These are phyloP conservation scores for Pseudoips prasinana DNA, from an alignment of 2,888 invertebrate genomes.

Conservation along the genomic window DNA sequence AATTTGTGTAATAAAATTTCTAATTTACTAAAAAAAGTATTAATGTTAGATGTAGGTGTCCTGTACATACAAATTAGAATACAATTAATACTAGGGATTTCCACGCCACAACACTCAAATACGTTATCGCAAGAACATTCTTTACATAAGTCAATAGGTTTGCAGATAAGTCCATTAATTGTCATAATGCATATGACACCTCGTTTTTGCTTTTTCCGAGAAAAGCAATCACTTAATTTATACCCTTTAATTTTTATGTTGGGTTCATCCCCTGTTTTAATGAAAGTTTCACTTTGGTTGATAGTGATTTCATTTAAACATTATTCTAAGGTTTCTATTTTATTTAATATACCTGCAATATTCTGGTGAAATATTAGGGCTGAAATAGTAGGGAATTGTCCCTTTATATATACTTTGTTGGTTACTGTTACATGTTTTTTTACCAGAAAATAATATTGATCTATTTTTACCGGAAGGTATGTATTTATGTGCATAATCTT, in stretches of 20 bases:
- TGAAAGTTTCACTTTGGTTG: constrained; percentile 2
- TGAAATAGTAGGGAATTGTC: neutral
- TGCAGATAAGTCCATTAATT: neutral
- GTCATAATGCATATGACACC: constrained; percentile 5
- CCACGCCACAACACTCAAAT: constrained; percentile 7
- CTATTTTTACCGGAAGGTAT: neutral
- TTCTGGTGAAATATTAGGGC: neutral
- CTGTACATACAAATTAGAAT: constrained; percentile 1
- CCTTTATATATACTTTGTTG: neutral
- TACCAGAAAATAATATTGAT: neutral
- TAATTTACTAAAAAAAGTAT: neutral
- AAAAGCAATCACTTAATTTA: constrained; percentile 1
- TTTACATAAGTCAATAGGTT: neutral
- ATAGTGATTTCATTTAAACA: neutral
- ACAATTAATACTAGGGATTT: constrained; percentile 3
- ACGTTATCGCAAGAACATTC: neutral
- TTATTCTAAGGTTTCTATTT: constrained; percentile 1
- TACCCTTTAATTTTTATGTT: neutral
- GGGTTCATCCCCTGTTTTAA: constrained; percentile 2
- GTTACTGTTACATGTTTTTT: neutral
- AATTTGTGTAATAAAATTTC: constrained; percentile 1
- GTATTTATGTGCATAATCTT: neutral
- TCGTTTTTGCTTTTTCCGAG: constrained; percentile 3
- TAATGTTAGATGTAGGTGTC: neutral
- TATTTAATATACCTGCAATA: neutral